A percentile compares a stretch with the other conserved stretches of the same genome.
These are phyloP conservation scores for Drosophila kanapiae DNA, from an alignment of 1,140 invertebrate species.

Conservation along the genomic window DNA sequence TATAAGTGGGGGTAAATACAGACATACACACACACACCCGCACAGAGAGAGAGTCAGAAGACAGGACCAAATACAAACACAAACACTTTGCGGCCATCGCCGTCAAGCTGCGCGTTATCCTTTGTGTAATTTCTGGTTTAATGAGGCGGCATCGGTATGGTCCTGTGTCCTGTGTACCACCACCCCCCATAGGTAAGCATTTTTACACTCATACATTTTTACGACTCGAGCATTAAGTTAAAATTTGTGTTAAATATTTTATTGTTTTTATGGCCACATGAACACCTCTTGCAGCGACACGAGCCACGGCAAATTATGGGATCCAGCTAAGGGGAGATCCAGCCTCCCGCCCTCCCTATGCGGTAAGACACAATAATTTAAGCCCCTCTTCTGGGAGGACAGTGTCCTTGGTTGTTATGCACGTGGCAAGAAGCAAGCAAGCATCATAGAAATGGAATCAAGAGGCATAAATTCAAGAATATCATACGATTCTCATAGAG, in stretches of 20 bases:
- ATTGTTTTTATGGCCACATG: conserved; percentile 79
- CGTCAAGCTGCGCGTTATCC: conserved; percentile 73
- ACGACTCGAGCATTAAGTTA: conserved; percentile 76
- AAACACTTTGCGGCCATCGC: conserved; percentile 61
- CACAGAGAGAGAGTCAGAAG: neutral
- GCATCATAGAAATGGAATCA: neutral
- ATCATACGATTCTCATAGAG: neutral
- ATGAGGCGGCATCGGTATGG: conserved; percentile 69
- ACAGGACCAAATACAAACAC: conserved; percentile 26
- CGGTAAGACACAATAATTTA: conserved; percentile 23
- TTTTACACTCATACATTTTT: conserved; percentile 77
- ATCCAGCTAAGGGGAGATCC: conserved; percentile 10
- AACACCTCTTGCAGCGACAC: conserved; percentile 63
- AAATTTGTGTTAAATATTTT: conserved; percentile 84
- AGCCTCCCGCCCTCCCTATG: neutral
- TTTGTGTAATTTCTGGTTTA: conserved; percentile 82
- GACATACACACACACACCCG: conserved; percentile 20
- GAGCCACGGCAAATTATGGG: conserved; percentile 55
- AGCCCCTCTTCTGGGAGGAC: conserved; percentile 2
- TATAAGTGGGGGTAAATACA: conserved; percentile 3
- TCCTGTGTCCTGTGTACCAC: conserved; percentile 1
- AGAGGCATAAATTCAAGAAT: conserved; percentile 3
- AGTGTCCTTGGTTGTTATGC: conserved; percentile 7
- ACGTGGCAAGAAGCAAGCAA: neutral
- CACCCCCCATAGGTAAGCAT: conserved; percentile 50